Evolutionary conservation across 1,140 invertebrate species (phyloP).

Genomic region (Cydia fagiglandana): DNA sequence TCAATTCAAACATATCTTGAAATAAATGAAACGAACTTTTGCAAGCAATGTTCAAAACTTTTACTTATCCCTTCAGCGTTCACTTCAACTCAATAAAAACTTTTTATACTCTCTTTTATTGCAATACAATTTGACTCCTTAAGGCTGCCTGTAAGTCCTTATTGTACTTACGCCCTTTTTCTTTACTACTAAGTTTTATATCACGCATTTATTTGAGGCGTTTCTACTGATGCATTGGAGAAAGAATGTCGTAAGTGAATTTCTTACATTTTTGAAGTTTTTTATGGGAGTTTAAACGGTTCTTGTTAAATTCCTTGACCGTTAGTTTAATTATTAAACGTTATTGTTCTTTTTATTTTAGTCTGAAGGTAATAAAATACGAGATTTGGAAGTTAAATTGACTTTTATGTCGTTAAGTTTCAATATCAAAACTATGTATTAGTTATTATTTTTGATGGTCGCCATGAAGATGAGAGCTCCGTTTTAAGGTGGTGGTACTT

Average conservation of each 20-base stretch:
- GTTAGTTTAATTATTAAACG: background rate
- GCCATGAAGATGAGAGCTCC: no score
- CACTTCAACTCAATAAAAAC: slow-evolving; percentile 1
- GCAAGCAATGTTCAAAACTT: background rate
- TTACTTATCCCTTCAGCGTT: background rate
- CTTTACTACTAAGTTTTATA: background rate
- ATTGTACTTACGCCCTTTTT: slow-evolving; percentile 1
- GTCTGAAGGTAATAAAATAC: background rate
- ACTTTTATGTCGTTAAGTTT: background rate
- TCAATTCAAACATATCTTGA: background rate
- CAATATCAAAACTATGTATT: no score
- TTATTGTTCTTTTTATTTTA: background rate
- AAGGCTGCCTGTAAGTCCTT: background rate
- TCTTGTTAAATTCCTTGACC: background rate
- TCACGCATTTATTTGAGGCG: background rate
- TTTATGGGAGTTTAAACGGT: slow-evolving; percentile 20
- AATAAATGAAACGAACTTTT: background rate
- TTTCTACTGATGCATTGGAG: background rate
- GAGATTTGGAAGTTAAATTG: background rate
- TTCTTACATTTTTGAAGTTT: slow-evolving; percentile 1
- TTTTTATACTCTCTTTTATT: slow-evolving; percentile 29
- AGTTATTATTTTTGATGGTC: no score
- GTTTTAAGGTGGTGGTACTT: no score
- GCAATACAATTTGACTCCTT: slow-evolving; percentile 10
- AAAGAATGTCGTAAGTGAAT: background rate